phyloP scores from a whole-genome alignment of 2,113 vertebrate species.

The Tauraco erythrolophus region DNA sequence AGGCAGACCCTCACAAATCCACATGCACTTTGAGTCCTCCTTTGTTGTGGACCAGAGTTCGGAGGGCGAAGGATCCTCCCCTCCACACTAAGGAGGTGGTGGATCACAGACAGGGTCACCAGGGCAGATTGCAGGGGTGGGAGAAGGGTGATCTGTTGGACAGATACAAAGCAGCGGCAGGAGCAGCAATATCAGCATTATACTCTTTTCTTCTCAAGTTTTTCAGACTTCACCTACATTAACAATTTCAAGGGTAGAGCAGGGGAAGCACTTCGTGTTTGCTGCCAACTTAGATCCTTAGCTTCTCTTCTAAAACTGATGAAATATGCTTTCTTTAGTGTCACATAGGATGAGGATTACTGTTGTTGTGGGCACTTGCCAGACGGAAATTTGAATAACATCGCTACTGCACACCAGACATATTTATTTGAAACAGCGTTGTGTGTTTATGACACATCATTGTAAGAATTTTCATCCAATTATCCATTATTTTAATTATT shows the following conservation, averaged over 20 bases:
- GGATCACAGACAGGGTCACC: neutral
- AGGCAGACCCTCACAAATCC: neutral
- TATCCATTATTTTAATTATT: neutral
- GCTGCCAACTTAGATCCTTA: neutral
- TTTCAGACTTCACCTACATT: neutral
- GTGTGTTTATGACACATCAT: neutral
- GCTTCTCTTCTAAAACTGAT: neutral
- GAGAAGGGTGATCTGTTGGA: neutral
- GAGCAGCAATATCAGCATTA: neutral
- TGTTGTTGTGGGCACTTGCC: neutral
- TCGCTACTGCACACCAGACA: neutral
- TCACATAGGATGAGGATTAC: neutral
- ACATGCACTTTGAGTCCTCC: neutral
- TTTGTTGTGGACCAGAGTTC: neutral
- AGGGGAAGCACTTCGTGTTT: accelerated
- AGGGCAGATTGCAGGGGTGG: neutral
- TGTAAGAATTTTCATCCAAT: neutral
- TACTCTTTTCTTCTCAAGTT: neutral
- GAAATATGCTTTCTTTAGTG: neutral
- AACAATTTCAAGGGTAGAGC: neutral
- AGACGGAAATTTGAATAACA: neutral
- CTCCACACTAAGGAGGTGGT: neutral
- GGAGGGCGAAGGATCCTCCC: neutral
- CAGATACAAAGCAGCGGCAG: neutral
- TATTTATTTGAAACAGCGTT: neutral